Evolutionary conservation across 1,140 invertebrate genomes (phyloP).

Genomic region (Goniozus legneri): DNA sequence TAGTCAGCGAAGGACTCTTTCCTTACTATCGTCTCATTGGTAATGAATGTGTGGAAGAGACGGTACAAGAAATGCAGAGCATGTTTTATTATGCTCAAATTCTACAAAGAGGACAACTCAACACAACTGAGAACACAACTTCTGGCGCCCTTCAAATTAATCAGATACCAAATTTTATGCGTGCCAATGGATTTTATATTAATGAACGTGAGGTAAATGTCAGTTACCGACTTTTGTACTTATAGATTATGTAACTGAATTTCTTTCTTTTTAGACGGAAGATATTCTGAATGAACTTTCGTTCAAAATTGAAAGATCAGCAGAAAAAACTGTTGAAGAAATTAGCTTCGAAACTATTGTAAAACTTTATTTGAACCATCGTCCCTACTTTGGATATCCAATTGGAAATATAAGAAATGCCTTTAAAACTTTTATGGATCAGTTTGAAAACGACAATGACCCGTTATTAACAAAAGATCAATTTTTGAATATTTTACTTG

Average conservation of each 20-base stretch:
- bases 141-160: slow-evolving; percentile 59
- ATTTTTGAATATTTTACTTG: slow-evolving; percentile 25
- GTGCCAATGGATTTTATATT: slow-evolving; percentile 71
- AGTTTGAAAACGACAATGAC: background rate
- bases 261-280: slow-evolving; percentile 56
- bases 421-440: slow-evolving; percentile 22
- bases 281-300: slow-evolving; percentile 66
- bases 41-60: slow-evolving; percentile 59
- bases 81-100: slow-evolving; percentile 74
- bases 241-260: slow-evolving; percentile 2
- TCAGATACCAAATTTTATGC: slow-evolving; percentile 68
- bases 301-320: slow-evolving; percentile 58
- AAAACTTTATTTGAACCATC: slow-evolving; percentile 69
- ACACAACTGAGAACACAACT: slow-evolving; percentile 58
- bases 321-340: slow-evolving; percentile 52
- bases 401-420: slow-evolving; percentile 32
- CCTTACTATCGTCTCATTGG: slow-evolving; percentile 61
- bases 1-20: slow-evolving; percentile 56
- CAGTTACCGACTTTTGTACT: background rate
- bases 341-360: slow-evolving; percentile 70
- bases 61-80: slow-evolving; percentile 68
- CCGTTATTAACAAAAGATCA: slow-evolving; percentile 19
- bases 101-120: slow-evolving; percentile 65
- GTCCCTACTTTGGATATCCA: slow-evolving; percentile 57
- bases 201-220: slow-evolving; percentile 69